These are phyloP conservation scores for Leptinotarsa defecta DNA, from an alignment of 1,140 invertebrate genomes.

Conservation along the genomic window DNA sequence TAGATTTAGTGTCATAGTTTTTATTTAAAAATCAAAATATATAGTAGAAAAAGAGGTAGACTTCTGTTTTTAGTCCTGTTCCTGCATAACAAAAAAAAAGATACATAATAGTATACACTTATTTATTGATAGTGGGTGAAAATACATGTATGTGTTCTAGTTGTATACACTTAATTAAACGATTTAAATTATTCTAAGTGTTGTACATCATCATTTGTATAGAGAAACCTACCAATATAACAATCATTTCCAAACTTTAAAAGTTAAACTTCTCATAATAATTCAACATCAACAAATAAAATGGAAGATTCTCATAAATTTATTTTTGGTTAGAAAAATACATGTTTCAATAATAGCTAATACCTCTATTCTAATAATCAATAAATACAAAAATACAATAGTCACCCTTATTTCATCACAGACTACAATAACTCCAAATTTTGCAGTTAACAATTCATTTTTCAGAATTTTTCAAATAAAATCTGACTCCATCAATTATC, in stretches of 20 bases:
- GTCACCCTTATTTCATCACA: conserved; percentile 56
- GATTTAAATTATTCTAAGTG: conserved; percentile 41
- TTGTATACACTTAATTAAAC: conserved; percentile 40
- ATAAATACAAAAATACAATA: conserved; percentile 56
- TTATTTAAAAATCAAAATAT: too few relatives aligned
- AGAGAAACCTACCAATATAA: conserved; percentile 46
- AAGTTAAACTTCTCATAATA: conserved; percentile 48
- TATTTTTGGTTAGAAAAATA: conserved; percentile 54
- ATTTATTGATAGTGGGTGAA: conserved; percentile 44
- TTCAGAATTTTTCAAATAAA: neutral
- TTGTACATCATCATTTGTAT: conserved; percentile 43
- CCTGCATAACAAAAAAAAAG: conserved; percentile 19
- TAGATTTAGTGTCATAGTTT: too few relatives aligned
- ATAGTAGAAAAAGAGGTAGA: too few relatives aligned
- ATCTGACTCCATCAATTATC: neutral
- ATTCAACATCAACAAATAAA: conserved; percentile 44
- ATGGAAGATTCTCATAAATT: conserved; percentile 47
- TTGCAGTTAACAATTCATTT: conserved; percentile 36
- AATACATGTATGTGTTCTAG: conserved; percentile 36
- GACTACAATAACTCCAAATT: conserved; percentile 53
- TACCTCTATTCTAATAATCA: conserved; percentile 51
- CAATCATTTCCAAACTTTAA: conserved; percentile 44
- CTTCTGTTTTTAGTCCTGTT: too few relatives aligned
- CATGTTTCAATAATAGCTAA: conserved; percentile 51
- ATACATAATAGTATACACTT: conserved; percentile 24